Evolutionary conservation across 1,140 invertebrate genomes (phyloP), one percentile per base, ranked within the genome.

Genomic region (Drosophila persimilis): DNA sequence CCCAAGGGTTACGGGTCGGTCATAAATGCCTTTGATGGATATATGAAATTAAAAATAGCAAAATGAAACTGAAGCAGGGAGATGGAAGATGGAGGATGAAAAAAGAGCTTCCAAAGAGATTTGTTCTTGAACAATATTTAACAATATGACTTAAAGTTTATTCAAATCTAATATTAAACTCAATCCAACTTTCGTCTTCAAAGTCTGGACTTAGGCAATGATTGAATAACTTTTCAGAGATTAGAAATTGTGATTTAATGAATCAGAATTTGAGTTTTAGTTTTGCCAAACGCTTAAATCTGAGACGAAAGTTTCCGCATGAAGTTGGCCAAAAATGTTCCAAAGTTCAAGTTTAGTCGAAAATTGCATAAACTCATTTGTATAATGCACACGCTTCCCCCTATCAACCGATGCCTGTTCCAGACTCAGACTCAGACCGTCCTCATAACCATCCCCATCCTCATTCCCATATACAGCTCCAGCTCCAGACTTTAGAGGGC

Each of bases 341-440:
- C 24, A 70, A 73, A 69, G 58, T 80, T 73, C 52, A 69, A 54
- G 52, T 61, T 45, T 60, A 41, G 55, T 47, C 69, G 45, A 78
- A 81, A 55, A 73, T 76, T 71, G 66, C 66, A 73, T 69, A 81
- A 83, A 84, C 71, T 79, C 71, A 79, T 79, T 71, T 79, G 64
- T 74, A 75, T 51, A 78, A 74, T 66, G 51, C 69, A 69, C 79
- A 83, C 73, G 60, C 63, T 39, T 13, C 35, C 35, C 31, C 56
- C 52, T 61, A 46, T 47, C 69, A 73, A 43, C 22, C 55, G 39
- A 39, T 39, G 35, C 1, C 9, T 39, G 35, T 5, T 13, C 9
- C 11, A 13, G 35, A 39, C 35, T 11, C 9, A 39, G 35, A 39
- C 35, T 3, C 35, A 39, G 24, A 24, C 24, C 5, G n/a, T n/a